Conservation (phyloP, 2,888 invertebrate species). For the Protodeltote pygarga region DNA sequence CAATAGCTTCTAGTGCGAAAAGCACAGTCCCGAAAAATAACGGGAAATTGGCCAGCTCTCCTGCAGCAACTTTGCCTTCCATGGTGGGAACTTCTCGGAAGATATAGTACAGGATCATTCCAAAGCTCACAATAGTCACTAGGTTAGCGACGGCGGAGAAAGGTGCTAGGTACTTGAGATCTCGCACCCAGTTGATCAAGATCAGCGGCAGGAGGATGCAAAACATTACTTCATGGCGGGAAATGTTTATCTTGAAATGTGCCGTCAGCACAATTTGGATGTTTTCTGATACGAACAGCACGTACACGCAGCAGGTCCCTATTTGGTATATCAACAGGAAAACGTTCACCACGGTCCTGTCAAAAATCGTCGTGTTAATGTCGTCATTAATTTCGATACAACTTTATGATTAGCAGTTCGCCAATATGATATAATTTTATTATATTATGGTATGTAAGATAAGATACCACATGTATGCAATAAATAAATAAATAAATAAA, state of each 20-base stretch:
- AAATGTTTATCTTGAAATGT: conserved; percentile 85
- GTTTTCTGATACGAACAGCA: conserved; percentile 96
- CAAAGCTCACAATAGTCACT: conserved; percentile 93
- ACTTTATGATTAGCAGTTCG: too few species aligned
- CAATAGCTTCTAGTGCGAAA: conserved; percentile 98
- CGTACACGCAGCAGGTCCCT: conserved; percentile 98
- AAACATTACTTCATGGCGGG: conserved; percentile 91
- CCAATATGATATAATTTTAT: too few species aligned
- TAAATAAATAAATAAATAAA: too few species aligned
- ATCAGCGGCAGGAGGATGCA: conserved; percentile 91
- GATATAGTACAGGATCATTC: conserved; percentile 94
- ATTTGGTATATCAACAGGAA: conserved; percentile 96
- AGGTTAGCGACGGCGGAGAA: conserved; percentile 96
- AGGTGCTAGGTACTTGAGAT: conserved; percentile 95
- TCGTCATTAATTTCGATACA: too few species aligned
- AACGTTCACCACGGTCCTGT: conserved; percentile 90
- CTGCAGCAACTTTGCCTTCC: conserved; percentile 88
- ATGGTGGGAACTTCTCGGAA: conserved; percentile 90
- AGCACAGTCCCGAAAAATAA: conserved; percentile 98
- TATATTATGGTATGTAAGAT: too few species aligned
- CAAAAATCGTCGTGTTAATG: conserved; percentile 42
- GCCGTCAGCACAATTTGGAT: conserved; percentile 89
- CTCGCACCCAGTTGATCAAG: conserved; percentile 93
- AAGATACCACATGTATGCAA: too few species aligned
- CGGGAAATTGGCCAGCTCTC: conserved; percentile 90